Percentiles rank a stretch among this genome's conserved stretches.
phyloP scores from a whole-genome alignment of 2,888 invertebrate species.

The Morinoia aosen region DNA sequence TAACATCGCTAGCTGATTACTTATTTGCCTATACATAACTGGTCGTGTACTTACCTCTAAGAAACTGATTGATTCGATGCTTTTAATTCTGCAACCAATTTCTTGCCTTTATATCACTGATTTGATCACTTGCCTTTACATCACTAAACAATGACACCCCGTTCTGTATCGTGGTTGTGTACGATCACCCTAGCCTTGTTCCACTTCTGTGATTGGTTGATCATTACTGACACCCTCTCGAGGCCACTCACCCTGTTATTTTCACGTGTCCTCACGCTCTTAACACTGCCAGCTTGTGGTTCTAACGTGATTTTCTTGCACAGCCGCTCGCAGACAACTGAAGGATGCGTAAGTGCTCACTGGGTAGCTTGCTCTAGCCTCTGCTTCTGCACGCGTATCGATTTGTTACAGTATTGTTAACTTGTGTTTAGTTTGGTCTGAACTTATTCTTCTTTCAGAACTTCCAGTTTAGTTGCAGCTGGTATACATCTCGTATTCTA shows the following conservation, averaged over 20 bases:
- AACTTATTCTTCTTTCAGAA: not conserved
- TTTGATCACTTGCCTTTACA: too few relatives aligned
- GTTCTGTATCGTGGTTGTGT: not conserved
- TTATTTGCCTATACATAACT: not conserved
- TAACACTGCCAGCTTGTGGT: not conserved
- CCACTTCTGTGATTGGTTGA: not conserved
- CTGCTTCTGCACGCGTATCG: not conserved
- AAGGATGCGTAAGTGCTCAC: slow-evolving; percentile 67
- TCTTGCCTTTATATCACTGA: too few relatives aligned
- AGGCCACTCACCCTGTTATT: not conserved
- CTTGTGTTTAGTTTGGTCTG: not conserved
- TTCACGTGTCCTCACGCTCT: not conserved
- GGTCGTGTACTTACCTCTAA: too few relatives aligned
- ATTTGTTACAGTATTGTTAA: not conserved
- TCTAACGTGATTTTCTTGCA: slow-evolving; percentile 62
- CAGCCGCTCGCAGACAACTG: slow-evolving; percentile 65
- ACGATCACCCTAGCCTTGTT: not conserved
- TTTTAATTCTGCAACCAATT: too few relatives aligned
- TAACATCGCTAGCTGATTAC: not conserved
- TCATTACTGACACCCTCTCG: not conserved
- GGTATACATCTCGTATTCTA: not conserved
- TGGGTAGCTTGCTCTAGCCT: not conserved
- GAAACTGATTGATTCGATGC: too few relatives aligned
- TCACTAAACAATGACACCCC: not conserved
- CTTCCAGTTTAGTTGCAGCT: not conserved